Evolutionary conservation across 2,888 invertebrate genomes (phyloP), one percentile per base, ranked within the genome.

Genomic region (Lasioglossum malachurum): DNA sequence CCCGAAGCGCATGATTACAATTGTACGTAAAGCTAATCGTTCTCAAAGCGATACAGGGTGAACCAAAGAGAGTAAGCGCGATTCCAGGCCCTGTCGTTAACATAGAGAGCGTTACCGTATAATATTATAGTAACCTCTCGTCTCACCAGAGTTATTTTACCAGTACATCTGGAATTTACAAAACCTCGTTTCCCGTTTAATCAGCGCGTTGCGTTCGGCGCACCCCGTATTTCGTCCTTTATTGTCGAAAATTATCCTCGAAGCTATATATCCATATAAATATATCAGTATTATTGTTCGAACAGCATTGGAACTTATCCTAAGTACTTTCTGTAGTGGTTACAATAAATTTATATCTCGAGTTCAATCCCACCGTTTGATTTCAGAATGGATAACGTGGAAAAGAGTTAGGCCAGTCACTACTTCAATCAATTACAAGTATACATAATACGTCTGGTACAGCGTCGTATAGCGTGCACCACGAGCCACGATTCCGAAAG

Each of bases 251-350:
- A 91, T 94, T 93, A 93, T 93, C 92, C 90, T 89, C 91, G 84
- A 91, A 92, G 85, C 90, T 93, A 92, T 31, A 87, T 89, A 84
- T 84, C 74, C 87, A 89, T 91, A 92, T 93, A 93, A 93, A 93
- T 94, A 93, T 94, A 94, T 94, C 93, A 93, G 92, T 94, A 94
- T 95, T 95, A 95, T 95, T 95, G 95, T 95, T 95, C 95, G 95
- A 95, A 95, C 95, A 95, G 95, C 95, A 95, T 95, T 93, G 91
- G 92, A 94, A 93, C 94, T 94, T 95, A 95, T 92, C 93, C 93
- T 94, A 94, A 88, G 88, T 93, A 91, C 86, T 91, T 86, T 89
- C 87, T 88, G 80, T 92, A 91, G 87, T 91, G 83, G 89, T 89
- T 88, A 87, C 84, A 85, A 88, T 90, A 80, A 91, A 91, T 90